phyloP scores from a whole-genome alignment of 2,888 invertebrate genomes.

The Caradrina kadenii region DNA sequence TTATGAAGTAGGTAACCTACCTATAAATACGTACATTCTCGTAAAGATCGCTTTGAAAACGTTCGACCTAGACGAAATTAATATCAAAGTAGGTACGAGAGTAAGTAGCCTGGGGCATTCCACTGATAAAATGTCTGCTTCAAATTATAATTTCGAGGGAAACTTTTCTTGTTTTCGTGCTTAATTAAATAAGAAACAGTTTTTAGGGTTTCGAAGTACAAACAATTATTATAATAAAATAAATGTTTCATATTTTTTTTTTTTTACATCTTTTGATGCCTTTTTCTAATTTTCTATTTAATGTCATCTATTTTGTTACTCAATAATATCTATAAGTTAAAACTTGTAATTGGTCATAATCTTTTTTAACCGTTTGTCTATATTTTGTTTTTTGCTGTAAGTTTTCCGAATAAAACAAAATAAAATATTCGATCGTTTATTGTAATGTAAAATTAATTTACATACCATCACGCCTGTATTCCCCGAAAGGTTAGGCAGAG shows the following conservation, averaged over 20 bases:
- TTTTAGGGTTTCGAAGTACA: constrained; percentile 22
- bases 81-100: constrained; percentile 57
- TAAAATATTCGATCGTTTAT: background rate
- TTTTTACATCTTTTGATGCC: too few species aligned
- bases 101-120: constrained; percentile 60
- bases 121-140: constrained; percentile 59
- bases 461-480: too few species aligned
- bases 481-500: too few species aligned
- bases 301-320: too few species aligned
- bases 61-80: constrained; percentile 45
- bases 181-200: constrained; percentile 55
- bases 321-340: too few species aligned
- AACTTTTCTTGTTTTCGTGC: constrained; percentile 63
- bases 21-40: constrained; percentile 18
- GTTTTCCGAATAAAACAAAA: too few species aligned
- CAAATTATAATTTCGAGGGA: constrained; percentile 58
- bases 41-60: constrained; percentile 36
- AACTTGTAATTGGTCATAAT: too few species aligned
- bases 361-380: too few species aligned
- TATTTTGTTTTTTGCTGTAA: too few species aligned
- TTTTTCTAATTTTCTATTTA: too few species aligned
- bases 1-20: constrained; percentile 20
- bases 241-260: constrained; percentile 9
- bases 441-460: too few species aligned
- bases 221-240: constrained; percentile 25